These are phyloP conservation scores for Jordanella pulchra DNA, from an alignment of 2,797 vertebrate genomes.

Conservation along the genomic window DNA sequence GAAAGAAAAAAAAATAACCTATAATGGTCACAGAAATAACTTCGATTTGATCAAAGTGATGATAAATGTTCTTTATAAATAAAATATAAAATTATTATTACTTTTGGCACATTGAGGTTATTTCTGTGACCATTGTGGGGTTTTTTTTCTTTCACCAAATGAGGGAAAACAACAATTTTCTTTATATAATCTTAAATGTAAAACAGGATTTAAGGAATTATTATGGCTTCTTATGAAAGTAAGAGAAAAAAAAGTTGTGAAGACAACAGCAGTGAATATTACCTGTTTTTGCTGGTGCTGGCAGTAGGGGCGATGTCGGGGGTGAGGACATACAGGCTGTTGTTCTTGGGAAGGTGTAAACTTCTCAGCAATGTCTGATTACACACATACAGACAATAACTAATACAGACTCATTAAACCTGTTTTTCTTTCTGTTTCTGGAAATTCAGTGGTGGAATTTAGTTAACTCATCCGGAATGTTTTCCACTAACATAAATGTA, in stretches of 20 bases:
- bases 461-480: too few relatives aligned
- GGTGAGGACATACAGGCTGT: slow-evolving; percentile 97
- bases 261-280: slow-evolving; percentile 42
- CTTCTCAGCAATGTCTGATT: slow-evolving; percentile 91
- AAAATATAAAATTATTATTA: too few relatives aligned
- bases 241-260: not conserved
- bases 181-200: not conserved
- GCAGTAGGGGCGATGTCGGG: slow-evolving; percentile 92
- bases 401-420: not conserved
- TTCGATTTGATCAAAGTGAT: too few relatives aligned
- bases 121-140: too few relatives aligned
- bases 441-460: too few relatives aligned
- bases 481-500: not conserved
- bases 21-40: too few relatives aligned
- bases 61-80: too few relatives aligned
- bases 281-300: slow-evolving; percentile 94
- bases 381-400: slow-evolving; percentile 42
- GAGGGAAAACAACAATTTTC: too few relatives aligned
- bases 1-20: too few relatives aligned
- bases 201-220: not conserved
- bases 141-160: too few relatives aligned
- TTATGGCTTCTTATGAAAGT: not conserved
- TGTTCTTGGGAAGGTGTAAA: slow-evolving; percentile 99
- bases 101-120: too few relatives aligned
- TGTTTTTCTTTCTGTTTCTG: not conserved